Percentiles rank a stretch among this genome's conserved stretches.
Conservation (phyloP, 2,797 vertebrate species). For the Sebastes cheni region DNA sequence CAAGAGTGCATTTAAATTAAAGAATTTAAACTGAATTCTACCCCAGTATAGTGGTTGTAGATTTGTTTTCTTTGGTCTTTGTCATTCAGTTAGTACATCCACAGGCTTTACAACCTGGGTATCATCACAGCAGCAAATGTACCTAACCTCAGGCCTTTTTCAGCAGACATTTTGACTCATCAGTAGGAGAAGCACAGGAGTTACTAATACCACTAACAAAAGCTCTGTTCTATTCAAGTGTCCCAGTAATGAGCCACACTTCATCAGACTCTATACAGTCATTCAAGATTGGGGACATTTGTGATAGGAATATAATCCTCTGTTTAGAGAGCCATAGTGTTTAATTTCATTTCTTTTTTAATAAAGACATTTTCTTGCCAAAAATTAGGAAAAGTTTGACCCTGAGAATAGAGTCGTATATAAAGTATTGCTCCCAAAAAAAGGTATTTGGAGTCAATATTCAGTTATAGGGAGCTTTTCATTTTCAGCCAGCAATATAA, state of each 20-base stretch:
- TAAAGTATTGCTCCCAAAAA: not conserved
- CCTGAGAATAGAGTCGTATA: not conserved
- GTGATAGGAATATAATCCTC: not conserved
- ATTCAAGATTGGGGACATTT: not conserved
- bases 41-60: not conserved
- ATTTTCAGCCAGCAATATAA: not conserved
- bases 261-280: not conserved
- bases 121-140: not conserved
- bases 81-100: not conserved
- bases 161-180: not conserved
- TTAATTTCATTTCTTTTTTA: fast-evolving
- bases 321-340: not conserved
- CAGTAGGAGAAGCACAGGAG: fast-evolving
- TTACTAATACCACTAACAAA: fast-evolving
- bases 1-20: not conserved
- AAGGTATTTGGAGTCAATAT: not conserved
- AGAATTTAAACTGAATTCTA: not conserved
- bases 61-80: not conserved
- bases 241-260: not conserved
- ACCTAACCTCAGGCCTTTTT: not conserved
- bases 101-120: not conserved
- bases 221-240: not conserved
- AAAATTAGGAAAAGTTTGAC: not conserved
- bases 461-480: not conserved
- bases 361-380: not conserved